A percentile compares a stretch with the other conserved stretches of the same genome.
Conservation (phyloP, 2,113 vertebrate genomes). For the Melospiza melodia region DNA sequence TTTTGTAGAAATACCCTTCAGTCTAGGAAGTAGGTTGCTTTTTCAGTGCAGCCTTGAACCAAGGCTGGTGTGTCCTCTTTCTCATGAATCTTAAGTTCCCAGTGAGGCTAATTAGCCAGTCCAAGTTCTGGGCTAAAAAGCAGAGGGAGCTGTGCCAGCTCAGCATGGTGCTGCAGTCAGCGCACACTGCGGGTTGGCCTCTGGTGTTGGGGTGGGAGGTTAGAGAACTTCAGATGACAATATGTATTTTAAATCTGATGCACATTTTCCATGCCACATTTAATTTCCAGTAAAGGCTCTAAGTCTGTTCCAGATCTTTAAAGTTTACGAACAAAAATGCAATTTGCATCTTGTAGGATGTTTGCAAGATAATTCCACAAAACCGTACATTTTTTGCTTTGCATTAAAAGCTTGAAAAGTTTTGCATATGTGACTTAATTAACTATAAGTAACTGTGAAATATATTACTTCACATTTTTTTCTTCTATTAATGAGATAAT, state of each 20-base stretch:
- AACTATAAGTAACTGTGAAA: background rate
- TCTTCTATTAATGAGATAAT: background rate
- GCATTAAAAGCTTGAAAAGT: background rate
- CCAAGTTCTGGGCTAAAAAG: background rate
- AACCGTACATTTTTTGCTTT: background rate
- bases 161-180: background rate
- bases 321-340: background rate
- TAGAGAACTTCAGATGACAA: background rate
- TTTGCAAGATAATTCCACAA: background rate
- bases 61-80: background rate
- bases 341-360: background rate
- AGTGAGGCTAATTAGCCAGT: background rate
- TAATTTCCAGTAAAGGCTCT: background rate
- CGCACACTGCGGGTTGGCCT: background rate
- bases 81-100: background rate
- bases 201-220: background rate
- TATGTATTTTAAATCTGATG: background rate
- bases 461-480: background rate
- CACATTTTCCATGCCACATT: background rate
- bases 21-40: background rate
- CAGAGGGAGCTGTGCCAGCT: background rate
- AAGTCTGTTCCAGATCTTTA: background rate
- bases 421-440: background rate
- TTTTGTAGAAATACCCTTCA: background rate
- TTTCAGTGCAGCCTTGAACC: background rate